These are phyloP conservation scores for Arctocebus calabarensis DNA, from an alignment of 2,797 vertebrate species.

Conservation along the genomic window DNA sequence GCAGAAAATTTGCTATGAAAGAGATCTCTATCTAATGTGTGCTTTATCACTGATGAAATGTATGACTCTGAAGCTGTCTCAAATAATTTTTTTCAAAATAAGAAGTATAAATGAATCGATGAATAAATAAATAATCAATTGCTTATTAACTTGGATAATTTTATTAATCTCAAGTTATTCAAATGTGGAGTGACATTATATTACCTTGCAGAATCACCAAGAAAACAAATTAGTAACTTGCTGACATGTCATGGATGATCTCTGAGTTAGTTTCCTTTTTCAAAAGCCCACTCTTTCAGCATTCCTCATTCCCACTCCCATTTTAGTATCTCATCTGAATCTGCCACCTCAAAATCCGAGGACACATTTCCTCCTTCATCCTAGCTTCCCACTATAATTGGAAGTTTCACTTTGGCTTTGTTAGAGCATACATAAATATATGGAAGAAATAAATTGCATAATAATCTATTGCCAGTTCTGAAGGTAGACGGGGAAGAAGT, in stretches of 20 bases:
- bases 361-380: neutral
- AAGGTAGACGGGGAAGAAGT: neutral
- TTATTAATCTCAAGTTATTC: conserved; percentile 4
- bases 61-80: neutral
- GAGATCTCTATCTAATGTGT: neutral
- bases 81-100: neutral
- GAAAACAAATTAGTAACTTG: neutral
- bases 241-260: neutral
- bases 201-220: neutral
- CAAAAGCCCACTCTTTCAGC: neutral
- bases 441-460: neutral
- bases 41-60: neutral
- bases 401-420: neutral
- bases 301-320: neutral
- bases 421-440: neutral
- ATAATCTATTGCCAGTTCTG: neutral
- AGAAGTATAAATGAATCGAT: neutral
- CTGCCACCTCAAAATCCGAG: neutral
- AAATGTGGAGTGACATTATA: neutral
- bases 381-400: fast-evolving
- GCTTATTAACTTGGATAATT: neutral
- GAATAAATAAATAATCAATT: neutral
- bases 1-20: neutral
- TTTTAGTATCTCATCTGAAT: neutral
- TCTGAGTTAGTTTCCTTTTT: neutral